Base-by-base conservation (phyloP, 2,888 invertebrate genomes). In the Spisula subtruncata region DNA sequence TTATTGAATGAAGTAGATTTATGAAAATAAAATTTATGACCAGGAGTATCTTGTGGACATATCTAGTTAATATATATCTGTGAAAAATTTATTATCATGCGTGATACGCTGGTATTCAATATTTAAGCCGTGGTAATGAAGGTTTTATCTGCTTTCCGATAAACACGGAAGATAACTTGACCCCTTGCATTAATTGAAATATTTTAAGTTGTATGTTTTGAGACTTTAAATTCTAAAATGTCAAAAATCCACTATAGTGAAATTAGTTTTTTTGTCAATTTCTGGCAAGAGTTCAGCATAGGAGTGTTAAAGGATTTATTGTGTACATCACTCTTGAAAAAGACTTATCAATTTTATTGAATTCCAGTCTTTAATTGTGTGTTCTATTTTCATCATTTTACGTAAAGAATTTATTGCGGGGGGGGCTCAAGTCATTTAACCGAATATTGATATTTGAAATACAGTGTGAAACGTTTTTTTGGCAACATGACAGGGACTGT, bases 121-220 rank as follows among this genome's bases (percentile, higher is more conserved):
- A 66, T n/a, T 25, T 66, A 66, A 66, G 60, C 75, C 75, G 1
- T 16, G 0, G 75, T 60, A 12, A 29, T 75, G 35, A 75, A 75
- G 14, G 16, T 35, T 35, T 32, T 75, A 75, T 75, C 35, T 14
- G 10, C n/a, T 16, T 32, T 75, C 32, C 18, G 75, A 75, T 75
- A 35, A 18, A 75, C 29, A 75, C 0, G 8, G 75, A 75, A 75
- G 75, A 75, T 75, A 75, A 75, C 75, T 75, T 75, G 35, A 75
- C 75, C 75, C n/a, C 75, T 14, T 35, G 75, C 35, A 75, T 75
- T 75, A 75, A 35, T 29, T 14, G 35, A 75, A 75, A 75, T 75
- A 75, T 75, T 75, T 75, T 75, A 75, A 75, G 75, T 35, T 75
- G 75, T 75, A 35, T 75, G 75, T 75, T 35, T 75, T 35, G 75